phyloP scores from a whole-genome alignment of 2,888 invertebrate species.

The Drosophila monieri region DNA sequence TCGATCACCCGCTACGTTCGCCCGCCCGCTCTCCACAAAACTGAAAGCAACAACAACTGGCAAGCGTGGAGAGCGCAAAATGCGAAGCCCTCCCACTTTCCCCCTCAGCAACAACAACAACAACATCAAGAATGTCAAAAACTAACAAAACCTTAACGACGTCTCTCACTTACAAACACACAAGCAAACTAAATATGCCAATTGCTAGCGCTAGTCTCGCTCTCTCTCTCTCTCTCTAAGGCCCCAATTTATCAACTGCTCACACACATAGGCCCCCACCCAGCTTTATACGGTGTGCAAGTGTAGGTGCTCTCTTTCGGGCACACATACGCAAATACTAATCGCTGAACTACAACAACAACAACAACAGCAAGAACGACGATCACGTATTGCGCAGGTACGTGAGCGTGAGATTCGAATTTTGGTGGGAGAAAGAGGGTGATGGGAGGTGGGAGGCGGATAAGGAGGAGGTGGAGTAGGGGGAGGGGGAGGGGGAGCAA shows the following conservation, averaged over 20 bases:
- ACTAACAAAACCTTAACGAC: conserved; percentile 59
- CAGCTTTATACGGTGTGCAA: conserved; percentile 14
- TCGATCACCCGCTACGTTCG: not conserved
- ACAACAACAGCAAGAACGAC: conserved; percentile 36
- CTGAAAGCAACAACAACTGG: conserved; percentile 17
- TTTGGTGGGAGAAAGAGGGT: conserved; percentile 7
- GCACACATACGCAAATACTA: conserved; percentile 53
- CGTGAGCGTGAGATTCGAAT: conserved; percentile 45
- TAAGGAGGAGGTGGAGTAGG: conserved; percentile 12
- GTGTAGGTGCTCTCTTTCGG: conserved; percentile 47
- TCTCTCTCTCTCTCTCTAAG: conserved; percentile 32
- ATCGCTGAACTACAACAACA: conserved; percentile 42
- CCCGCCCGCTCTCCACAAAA: conserved; percentile 16
- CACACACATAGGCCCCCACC: conserved; percentile 38
- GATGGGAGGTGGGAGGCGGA: conserved; percentile 13
- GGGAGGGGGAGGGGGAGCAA: conserved; percentile 15
- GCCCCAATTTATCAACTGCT: conserved; percentile 75
- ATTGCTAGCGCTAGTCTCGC: conserved; percentile 61
- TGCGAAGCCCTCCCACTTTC: conserved; percentile 63
- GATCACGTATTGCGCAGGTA: conserved; percentile 56
- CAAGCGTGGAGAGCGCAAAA: conserved; percentile 26
- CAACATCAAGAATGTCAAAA: conserved; percentile 74
- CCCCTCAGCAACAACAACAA: conserved; percentile 44
- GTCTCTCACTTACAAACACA: conserved; percentile 39
- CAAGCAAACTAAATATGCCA: conserved; percentile 55